Evolutionary conservation across 1,140 invertebrate species (phyloP), one percentile per base, ranked within the genome.

Genomic region (Ctenoplectra terminalis): DNA sequence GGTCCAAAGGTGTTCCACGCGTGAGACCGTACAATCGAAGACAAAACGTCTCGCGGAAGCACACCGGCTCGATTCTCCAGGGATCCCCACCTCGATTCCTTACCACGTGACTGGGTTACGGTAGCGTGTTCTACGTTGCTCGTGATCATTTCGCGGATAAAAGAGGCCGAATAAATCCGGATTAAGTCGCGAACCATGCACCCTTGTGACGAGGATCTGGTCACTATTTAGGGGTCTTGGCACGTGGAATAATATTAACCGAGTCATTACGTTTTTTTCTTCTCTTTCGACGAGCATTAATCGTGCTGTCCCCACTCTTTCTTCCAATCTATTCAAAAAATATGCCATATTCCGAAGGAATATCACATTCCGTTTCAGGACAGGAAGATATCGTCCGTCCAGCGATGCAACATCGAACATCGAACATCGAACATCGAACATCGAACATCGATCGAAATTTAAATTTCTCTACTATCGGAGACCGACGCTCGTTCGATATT

Each of bases 101-200:
- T 6, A 60, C 40, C 72, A 37, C 50, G 43, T 66, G 37, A 71
- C 76, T 17, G 48, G 50, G 60, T 84, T 69, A 77, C 82, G 60
- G 72, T 77, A 86, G 77, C 60, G 67, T 76, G 69, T 70, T n/a
- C 70, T 78, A 74, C 60, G 58, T 79, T 40, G 66, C 56, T 58
- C 37, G 81, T 48, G 60, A 85, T 83, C 63, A 86, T 90, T 83
- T 76, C 85, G 71, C 79, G 88, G 63, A 61, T 76, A 84, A 89
- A 89, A 85, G 83, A 70, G 84, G 58, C 83, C 87, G 82, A 89
- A 86, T 87, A 88, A 87, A 89, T 90, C 84, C 83, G 85, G 84
- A 88, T 90, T 85, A 86, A 80, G 61, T 71, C 69, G 72, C 70
- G 84, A 81, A 78, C 70, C 74, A 83, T 82, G 60, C 43, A 17